Evolutionary conservation across 1,140 invertebrate species (phyloP).

Genomic region (Pseudoatta argentina): DNA sequence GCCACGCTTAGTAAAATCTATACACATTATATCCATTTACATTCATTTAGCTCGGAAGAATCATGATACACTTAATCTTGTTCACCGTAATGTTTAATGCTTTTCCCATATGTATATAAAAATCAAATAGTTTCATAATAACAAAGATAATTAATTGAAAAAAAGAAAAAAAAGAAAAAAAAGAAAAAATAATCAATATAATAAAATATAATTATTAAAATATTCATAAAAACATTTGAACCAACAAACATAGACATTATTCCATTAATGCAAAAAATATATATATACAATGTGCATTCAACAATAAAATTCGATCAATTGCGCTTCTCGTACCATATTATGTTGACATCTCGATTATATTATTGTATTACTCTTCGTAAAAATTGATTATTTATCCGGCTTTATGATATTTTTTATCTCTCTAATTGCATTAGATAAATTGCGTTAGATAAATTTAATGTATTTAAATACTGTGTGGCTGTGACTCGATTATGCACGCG

Average conservation of each 20-base stretch:
- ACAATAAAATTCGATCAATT: neutral
- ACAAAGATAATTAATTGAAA: neutral
- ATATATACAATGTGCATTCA: neutral
- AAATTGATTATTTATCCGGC: conserved; percentile 12
- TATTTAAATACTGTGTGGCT: neutral
- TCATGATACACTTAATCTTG: neutral
- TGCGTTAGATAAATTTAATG: conserved; percentile 24
- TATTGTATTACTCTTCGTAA: neutral
- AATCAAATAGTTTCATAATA: too few species aligned
- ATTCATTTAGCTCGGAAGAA: conserved; percentile 13
- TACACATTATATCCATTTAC: conserved; percentile 10
- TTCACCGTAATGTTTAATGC: neutral
- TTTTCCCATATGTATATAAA: too few species aligned
- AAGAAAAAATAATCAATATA: neutral
- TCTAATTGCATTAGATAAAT: neutral
- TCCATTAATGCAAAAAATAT: too few species aligned
- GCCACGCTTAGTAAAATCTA: conserved; percentile 7
- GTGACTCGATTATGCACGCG: conserved; percentile 67
- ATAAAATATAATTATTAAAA: conserved; percentile 5
- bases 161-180: neutral
- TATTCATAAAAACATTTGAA: neutral
- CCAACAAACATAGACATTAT: too few species aligned
- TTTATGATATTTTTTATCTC: neutral
- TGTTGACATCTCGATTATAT: neutral
- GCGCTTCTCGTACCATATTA: neutral